phyloP scores from a whole-genome alignment of 2,888 invertebrate species.

The Acronicta leporina region DNA sequence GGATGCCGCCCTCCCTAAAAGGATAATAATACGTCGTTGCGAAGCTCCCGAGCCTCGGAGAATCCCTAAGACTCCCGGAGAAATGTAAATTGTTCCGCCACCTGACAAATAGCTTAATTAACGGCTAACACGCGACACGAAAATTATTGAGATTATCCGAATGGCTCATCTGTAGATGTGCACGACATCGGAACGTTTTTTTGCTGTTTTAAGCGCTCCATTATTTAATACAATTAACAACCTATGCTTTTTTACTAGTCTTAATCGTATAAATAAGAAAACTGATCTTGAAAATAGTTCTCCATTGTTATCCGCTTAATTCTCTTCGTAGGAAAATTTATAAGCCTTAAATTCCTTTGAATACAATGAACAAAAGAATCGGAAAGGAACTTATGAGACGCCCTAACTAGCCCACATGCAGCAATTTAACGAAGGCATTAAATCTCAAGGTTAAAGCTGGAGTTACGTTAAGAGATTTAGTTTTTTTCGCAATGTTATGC shows the following conservation, averaged over 20 bases:
- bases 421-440: conserved; percentile 83
- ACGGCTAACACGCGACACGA: conserved; percentile 82
- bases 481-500: conserved; percentile 87
- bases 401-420: conserved; percentile 78
- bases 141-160: conserved; percentile 80
- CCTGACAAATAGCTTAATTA: conserved; percentile 89
- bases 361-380: conserved; percentile 78
- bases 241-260: conserved; percentile 3
- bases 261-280: conserved; percentile 29
- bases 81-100: conserved; percentile 86
- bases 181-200: conserved; percentile 46
- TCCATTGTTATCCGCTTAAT: conserved; percentile 47
- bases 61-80: conserved; percentile 79
- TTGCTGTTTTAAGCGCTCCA: conserved; percentile 42
- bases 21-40: conserved; percentile 89
- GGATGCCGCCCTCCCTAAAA: conserved; percentile 88
- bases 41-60: conserved; percentile 73
- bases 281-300: conserved; percentile 28
- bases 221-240: conserved; percentile 35
- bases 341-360: conserved; percentile 60
- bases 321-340: conserved; percentile 53
- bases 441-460: conserved; percentile 83
- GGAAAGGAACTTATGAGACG: conserved; percentile 70
- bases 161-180: conserved; percentile 66
- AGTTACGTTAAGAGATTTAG: conserved; percentile 79